Percentiles rank a stretch among this genome's conserved stretches.
Evolutionary conservation across 2,888 invertebrate genomes (phyloP).

Genomic region (Rhodophaea formosa): DNA sequence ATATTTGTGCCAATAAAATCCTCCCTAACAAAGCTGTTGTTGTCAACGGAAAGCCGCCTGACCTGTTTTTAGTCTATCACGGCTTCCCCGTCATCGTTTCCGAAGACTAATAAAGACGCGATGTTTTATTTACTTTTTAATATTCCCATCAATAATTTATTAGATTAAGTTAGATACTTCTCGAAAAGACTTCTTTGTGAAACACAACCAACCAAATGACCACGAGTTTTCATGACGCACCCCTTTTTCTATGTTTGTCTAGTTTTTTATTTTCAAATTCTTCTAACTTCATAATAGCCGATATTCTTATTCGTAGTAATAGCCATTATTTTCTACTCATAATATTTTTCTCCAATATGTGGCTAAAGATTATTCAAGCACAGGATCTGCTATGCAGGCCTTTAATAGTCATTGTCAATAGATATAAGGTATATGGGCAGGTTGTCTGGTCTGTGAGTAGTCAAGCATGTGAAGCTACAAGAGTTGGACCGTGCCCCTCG

Average conservation of each 20-base stretch:
- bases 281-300: too few species aligned
- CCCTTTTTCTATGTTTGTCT: not conserved
- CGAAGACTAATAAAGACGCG: constrained; percentile 37
- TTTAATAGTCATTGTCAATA: too few species aligned
- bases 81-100: constrained; percentile 52
- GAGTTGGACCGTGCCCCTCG: constrained; percentile 32
- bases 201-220: not conserved
- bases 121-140: constrained; percentile 12
- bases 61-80: constrained; percentile 68
- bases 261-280: not conserved
- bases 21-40: constrained; percentile 76
- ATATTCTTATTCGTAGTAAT: too few species aligned
- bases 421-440: not conserved
- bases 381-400: too few species aligned
- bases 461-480: constrained; percentile 30
- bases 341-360: too few species aligned
- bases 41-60: constrained; percentile 71
- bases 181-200: not conserved
- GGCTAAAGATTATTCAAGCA: too few species aligned
- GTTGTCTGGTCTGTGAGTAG: not conserved
- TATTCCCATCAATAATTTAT: not conserved
- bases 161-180: not conserved
- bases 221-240: too few species aligned
- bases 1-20: constrained; percentile 79
- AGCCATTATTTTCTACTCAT: too few species aligned